phyloP scores from a whole-genome alignment of 53 echinoderm and acorn worm species.

The Stichopus horrens region DNA sequence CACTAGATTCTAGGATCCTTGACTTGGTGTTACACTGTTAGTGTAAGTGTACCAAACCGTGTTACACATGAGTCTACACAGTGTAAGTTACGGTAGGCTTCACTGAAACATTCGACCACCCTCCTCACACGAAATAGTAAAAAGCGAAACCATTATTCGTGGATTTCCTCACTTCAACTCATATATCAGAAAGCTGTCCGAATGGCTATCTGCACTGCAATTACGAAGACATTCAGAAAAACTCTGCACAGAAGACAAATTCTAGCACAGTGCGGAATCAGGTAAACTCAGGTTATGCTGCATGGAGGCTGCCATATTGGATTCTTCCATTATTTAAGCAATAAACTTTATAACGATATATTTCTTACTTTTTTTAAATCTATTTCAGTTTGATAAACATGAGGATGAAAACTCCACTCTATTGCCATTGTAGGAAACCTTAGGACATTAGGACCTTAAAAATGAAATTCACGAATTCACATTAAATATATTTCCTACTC shows the following conservation, averaged over 20 bases:
- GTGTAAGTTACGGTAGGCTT: neutral
- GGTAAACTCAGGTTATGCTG: neutral
- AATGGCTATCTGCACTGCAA: neutral
- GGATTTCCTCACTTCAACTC: neutral
- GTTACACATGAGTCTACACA: too few relatives aligned
- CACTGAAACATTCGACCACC: neutral
- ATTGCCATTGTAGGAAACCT: too few relatives aligned
- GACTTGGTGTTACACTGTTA: too few relatives aligned
- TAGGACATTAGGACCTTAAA: too few relatives aligned
- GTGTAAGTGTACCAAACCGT: too few relatives aligned
- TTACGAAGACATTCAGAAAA: neutral
- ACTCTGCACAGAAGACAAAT: neutral
- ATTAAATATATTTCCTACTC: too few relatives aligned
- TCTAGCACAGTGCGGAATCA: neutral
- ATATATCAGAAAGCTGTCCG: neutral
- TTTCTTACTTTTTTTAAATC: neutral
- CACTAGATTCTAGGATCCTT: too few relatives aligned
- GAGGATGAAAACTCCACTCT: too few relatives aligned
- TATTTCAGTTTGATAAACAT: too few relatives aligned
- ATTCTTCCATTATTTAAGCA: slow-evolving; percentile 24
- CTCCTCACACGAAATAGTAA: neutral
- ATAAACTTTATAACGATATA: neutral
- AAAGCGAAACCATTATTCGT: neutral
- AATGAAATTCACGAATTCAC: too few relatives aligned
- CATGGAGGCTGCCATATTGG: slow-evolving; percentile 81